Conservation (phyloP, 2,797 vertebrate species). For the Spinus pinus region DNA sequence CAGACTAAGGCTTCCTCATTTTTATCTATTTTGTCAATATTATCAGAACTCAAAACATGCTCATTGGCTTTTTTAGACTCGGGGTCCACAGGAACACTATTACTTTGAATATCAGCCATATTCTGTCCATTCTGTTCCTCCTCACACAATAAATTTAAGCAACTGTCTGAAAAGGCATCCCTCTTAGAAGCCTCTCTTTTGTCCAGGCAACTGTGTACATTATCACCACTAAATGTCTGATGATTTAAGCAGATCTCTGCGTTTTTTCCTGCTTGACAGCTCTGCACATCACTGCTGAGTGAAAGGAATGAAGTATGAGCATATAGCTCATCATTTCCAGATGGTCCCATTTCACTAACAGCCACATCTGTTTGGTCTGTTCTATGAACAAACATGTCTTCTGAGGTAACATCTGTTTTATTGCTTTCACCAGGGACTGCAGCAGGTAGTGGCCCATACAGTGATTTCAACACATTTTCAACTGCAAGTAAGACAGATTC, state of each 20-base stretch:
- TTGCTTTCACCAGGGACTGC: constrained; percentile 67
- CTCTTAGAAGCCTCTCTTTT: constrained; percentile 33
- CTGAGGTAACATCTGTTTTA: constrained; percentile 71
- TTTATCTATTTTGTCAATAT: not conserved
- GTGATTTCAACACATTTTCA: constrained; percentile 86
- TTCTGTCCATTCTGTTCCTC: constrained; percentile 73
- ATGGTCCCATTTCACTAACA: constrained; percentile 60
- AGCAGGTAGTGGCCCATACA: constrained; percentile 82
- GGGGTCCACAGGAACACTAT: not conserved
- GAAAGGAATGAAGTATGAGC: constrained; percentile 53
- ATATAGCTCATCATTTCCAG: constrained; percentile 37
- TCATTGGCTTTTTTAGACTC: not conserved
- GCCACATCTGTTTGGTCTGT: constrained; percentile 71
- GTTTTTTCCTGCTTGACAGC: constrained; percentile 56
- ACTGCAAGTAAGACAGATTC: constrained; percentile 86
- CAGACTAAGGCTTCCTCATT: not conserved
- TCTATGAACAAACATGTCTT: constrained; percentile 65
- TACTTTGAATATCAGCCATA: constrained; percentile 40
- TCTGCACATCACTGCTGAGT: constrained; percentile 42
- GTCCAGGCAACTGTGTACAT: not conserved
- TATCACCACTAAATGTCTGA: constrained; percentile 39
- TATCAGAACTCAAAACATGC: not conserved
- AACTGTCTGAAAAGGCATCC: constrained; percentile 29
- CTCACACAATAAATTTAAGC: constrained; percentile 59
- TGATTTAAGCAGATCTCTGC: constrained; percentile 61